Conservation (phyloP, 2,113 vertebrate species). For the Acinonyx jubatus region DNA sequence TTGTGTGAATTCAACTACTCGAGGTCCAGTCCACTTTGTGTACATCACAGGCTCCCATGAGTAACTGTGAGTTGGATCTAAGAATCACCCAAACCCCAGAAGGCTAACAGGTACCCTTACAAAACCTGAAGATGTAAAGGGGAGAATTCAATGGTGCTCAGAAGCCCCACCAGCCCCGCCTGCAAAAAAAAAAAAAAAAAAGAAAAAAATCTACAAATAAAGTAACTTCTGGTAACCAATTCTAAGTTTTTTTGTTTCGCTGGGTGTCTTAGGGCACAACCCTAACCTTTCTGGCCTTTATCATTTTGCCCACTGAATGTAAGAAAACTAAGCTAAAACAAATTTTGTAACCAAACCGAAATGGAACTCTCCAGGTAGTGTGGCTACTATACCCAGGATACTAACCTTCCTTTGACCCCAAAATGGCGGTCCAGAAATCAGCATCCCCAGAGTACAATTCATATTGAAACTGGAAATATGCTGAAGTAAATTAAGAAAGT, state of each 20-base stretch:
- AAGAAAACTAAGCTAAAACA: conserved; percentile 51
- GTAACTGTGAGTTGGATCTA: neutral
- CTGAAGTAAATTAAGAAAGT: neutral
- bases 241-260: conserved; percentile 6
- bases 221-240: neutral
- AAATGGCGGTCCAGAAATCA: conserved; percentile 19
- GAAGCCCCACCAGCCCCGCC: neutral
- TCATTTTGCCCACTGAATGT: neutral
- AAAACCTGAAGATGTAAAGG: neutral
- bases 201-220: neutral
- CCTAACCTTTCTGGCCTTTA: conserved; percentile 1
- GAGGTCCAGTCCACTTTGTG: neutral
- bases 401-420: neutral
- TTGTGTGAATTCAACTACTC: neutral
- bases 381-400: neutral
- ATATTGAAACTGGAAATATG: conserved; percentile 9
- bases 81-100: neutral
- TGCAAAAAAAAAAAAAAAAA: conserved; percentile 7
- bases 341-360: conserved; percentile 40
- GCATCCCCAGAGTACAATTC: neutral
- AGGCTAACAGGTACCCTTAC: neutral
- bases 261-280: neutral
- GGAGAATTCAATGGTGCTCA: neutral
- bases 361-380: neutral
- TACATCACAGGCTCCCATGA: neutral